phyloP scores from a whole-genome alignment of 2,797 vertebrate species.

The Enteromius treurensis region DNA sequence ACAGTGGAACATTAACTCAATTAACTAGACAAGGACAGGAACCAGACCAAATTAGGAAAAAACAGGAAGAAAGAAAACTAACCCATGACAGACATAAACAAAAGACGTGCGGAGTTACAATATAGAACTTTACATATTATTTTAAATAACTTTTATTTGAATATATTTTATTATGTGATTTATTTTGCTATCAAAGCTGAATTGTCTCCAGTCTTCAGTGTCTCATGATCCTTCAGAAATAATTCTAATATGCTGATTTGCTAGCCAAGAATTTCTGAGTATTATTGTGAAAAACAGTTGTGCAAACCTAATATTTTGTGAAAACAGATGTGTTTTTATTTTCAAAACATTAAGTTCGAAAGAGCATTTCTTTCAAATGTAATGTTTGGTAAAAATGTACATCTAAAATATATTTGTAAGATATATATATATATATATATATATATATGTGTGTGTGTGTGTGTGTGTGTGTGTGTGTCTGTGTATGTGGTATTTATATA shows the following conservation, averaged over 20 bases:
- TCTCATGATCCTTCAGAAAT: not conserved
- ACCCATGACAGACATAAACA: too few species aligned
- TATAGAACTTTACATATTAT: too few species aligned
- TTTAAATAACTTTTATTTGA: not conserved
- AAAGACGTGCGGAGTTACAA: too few species aligned
- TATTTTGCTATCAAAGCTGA: not conserved
- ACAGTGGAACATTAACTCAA: too few species aligned
- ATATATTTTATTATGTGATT: not conserved
- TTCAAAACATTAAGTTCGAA: not conserved
- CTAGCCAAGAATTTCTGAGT: not conserved
- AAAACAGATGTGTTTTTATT: not conserved
- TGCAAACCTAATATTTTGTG: not conserved
- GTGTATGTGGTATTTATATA: too few species aligned
- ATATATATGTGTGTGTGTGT: too few species aligned
- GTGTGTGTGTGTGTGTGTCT: too few species aligned
- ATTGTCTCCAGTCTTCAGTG: not conserved
- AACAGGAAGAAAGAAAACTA: too few species aligned
- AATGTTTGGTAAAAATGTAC: not conserved
- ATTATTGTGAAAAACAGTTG: not conserved
- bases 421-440: too few species aligned
- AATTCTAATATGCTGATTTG: not conserved
- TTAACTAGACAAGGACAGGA: too few species aligned
- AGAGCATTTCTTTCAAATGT: not conserved
- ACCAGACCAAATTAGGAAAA: too few species aligned
- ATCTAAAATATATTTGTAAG: too few species aligned